phyloP scores from a whole-genome alignment of 2,113 vertebrate species.

The Ailurus styani region DNA sequence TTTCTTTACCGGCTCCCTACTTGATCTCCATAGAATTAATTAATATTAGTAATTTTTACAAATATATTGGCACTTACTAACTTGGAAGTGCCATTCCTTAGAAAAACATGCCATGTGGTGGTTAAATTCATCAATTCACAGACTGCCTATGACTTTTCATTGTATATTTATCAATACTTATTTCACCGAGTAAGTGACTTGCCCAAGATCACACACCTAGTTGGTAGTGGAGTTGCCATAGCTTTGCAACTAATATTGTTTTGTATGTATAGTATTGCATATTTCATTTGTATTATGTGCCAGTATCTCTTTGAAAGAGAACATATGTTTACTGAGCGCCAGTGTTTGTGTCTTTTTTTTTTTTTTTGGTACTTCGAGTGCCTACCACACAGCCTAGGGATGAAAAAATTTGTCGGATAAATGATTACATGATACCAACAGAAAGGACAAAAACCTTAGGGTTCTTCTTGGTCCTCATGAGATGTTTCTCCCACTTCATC shows the following conservation, averaged over 20 bases:
- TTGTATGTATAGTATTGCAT: neutral
- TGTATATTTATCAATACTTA: neutral
- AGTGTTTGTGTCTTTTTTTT: neutral
- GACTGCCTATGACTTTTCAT: neutral
- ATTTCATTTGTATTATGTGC: neutral
- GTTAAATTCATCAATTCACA: neutral
- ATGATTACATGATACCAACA: neutral
- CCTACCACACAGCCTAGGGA: neutral
- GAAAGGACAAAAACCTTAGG: neutral
- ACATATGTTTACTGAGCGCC: neutral
- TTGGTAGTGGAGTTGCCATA: neutral
- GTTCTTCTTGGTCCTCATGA: neutral
- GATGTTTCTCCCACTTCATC: neutral
- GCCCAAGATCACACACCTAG: neutral
- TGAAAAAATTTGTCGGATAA: slow-evolving; percentile 32
- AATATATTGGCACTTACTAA: neutral
- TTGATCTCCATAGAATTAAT: slow-evolving; percentile 28
- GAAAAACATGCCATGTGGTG: neutral
- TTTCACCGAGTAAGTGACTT: neutral
- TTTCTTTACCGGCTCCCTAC: neutral
- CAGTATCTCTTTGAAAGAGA: neutral
- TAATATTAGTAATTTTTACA: neutral
- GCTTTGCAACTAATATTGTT: slow-evolving; percentile 30
- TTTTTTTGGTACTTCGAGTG: neutral
- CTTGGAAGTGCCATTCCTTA: neutral